phyloP scores from a whole-genome alignment of 2,797 vertebrate genomes.

The Sus cebifrons region DNA sequence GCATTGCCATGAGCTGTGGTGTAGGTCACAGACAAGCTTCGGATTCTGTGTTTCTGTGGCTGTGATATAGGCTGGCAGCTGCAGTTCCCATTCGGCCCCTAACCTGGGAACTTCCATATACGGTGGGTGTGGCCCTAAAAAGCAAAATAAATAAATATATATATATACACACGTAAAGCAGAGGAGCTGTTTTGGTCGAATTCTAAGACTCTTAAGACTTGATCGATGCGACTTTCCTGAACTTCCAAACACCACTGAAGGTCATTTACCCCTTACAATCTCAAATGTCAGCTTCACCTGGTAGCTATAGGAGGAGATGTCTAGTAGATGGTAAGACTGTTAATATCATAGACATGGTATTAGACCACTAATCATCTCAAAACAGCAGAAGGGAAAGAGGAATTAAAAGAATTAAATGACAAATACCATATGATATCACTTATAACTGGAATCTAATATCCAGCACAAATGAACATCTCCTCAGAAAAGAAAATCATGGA shows the following conservation, averaged over 20 bases:
- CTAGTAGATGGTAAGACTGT: not conserved
- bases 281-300: not conserved
- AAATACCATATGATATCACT: too few species aligned
- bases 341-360: slow-evolving; percentile 9
- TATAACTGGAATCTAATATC: too few species aligned
- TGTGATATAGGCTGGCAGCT: too few species aligned
- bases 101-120: too few species aligned
- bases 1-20: too few species aligned
- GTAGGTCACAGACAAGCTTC: too few species aligned
- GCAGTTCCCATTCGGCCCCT: too few species aligned
- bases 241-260: not conserved
- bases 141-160: too few species aligned
- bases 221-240: not conserved
- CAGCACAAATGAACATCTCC: too few species aligned
- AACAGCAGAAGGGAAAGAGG: not conserved
- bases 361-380: slow-evolving; percentile 12
- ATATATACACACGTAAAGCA: not conserved
- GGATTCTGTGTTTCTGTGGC: too few species aligned
- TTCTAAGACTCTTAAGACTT: not conserved
- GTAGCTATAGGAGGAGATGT: not conserved
- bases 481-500: too few species aligned
- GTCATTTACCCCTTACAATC: not conserved
- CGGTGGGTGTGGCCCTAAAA: too few species aligned
- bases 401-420: not conserved
- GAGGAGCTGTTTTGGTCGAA: not conserved